These are phyloP conservation scores for Trichechus manatus DNA, from an alignment of 2,113 vertebrate species.

Conservation along the genomic window DNA sequence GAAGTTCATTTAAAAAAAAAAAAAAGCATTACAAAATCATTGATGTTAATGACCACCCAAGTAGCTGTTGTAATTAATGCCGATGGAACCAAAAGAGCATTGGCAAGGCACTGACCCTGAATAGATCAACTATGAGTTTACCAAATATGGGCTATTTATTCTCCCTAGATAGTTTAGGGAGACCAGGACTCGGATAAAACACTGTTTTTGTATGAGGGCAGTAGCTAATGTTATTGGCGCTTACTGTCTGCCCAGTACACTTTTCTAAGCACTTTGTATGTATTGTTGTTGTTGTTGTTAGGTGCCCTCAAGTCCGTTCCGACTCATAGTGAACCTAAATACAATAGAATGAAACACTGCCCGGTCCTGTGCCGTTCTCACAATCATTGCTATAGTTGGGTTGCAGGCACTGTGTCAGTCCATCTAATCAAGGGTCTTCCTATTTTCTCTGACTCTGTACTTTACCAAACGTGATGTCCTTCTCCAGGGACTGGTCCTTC, in stretches of 20 bases:
- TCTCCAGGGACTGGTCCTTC: too few species aligned
- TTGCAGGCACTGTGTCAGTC: too few species aligned
- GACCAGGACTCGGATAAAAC: background rate
- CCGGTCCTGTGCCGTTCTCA: too few species aligned
- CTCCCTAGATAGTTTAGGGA: constrained; percentile 51
- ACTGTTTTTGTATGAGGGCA: background rate
- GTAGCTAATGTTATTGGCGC: background rate
- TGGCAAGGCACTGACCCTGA: constrained; percentile 46
- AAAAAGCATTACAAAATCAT: constrained; percentile 35
- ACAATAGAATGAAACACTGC: too few species aligned
- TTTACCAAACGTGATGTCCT: too few species aligned
- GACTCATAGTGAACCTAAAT: too few species aligned
- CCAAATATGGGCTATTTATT: constrained; percentile 71
- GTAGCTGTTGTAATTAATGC: constrained; percentile 56
- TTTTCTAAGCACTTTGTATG: background rate
- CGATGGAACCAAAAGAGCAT: constrained; percentile 47
- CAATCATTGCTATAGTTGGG: too few species aligned
- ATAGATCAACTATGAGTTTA: constrained; percentile 11
- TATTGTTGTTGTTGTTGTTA: background rate
- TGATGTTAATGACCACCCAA: constrained; percentile 73
- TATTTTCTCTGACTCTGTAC: too few species aligned
- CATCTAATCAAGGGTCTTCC: too few species aligned
- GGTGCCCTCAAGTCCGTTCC: too few species aligned
- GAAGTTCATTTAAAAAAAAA: constrained; percentile 43
- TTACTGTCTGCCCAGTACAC: background rate